Evolutionary conservation across 2,113 vertebrate species (phyloP).

Genomic region (Aptenodytes forsteri): DNA sequence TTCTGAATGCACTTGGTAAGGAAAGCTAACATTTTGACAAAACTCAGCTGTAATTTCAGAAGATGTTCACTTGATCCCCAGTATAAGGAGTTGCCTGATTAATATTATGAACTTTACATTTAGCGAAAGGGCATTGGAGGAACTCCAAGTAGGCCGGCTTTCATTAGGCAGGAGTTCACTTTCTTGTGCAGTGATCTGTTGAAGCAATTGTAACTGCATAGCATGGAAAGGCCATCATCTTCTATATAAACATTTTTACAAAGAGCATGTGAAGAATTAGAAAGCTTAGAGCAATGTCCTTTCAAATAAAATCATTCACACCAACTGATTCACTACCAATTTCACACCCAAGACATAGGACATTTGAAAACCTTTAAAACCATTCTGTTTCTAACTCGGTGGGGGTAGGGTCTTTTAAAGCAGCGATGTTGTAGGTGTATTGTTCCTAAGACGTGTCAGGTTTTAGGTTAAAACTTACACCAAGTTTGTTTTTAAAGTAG

Average conservation of each 20-base stretch:
- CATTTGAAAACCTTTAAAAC: slow-evolving; percentile 56
- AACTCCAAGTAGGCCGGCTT: slow-evolving; percentile 63
- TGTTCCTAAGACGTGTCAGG: slow-evolving; percentile 16
- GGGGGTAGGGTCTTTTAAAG: slow-evolving; percentile 17
- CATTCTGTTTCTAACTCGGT: neutral
- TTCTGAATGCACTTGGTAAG: neutral
- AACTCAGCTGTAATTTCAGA: slow-evolving; percentile 49
- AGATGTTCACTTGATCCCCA: slow-evolving; percentile 42
- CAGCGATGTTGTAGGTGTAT: neutral
- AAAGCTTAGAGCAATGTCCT: slow-evolving; percentile 46
- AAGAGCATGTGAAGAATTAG: slow-evolving; percentile 71
- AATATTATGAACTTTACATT: slow-evolving; percentile 71
- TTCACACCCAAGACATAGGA: slow-evolving; percentile 57
- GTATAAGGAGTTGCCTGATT: slow-evolving; percentile 68
- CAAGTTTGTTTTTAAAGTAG: neutral
- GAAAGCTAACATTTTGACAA: slow-evolving; percentile 37
- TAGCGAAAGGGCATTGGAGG: slow-evolving; percentile 63
- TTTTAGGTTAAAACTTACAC: neutral
- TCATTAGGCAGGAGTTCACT: slow-evolving; percentile 71
- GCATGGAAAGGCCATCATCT: slow-evolving; percentile 75
- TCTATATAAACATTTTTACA: slow-evolving; percentile 69
- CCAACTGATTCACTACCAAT: slow-evolving; percentile 48
- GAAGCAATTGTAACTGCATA: slow-evolving; percentile 71
- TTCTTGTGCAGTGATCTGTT: slow-evolving; percentile 78
- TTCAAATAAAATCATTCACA: slow-evolving; percentile 38